Conservation (phyloP, 2,113 vertebrate genomes). For the Aptenodytes patagonicus region DNA sequence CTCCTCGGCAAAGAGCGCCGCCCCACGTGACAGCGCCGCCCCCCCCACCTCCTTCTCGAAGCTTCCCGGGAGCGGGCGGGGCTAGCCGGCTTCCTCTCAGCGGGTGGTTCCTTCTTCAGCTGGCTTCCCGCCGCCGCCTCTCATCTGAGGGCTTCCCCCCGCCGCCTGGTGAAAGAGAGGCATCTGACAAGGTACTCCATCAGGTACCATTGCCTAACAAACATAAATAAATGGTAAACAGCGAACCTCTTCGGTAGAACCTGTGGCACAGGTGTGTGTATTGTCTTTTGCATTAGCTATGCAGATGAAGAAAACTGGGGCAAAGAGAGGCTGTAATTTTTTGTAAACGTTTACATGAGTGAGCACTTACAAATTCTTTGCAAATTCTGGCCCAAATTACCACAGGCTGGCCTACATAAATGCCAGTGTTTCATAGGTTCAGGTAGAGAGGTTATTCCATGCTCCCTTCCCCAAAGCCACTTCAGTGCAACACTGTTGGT, state of each 20-base stretch:
- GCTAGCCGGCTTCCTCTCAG: rapidly evolving
- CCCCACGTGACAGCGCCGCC: background rate
- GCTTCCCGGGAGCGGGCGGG: background rate
- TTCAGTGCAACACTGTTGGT: background rate
- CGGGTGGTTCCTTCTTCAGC: rapidly evolving
- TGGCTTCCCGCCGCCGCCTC: rapidly evolving
- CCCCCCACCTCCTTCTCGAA: background rate
- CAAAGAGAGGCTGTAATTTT: background rate
- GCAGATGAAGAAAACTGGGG: rapidly evolving
- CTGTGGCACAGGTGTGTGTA: rapidly evolving
- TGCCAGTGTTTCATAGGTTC: rapidly evolving
- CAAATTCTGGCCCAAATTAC: background rate
- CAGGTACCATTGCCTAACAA: rapidly evolving
- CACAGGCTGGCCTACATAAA: rapidly evolving
- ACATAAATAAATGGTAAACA: rapidly evolving
- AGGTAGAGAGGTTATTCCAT: background rate
- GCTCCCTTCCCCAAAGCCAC: background rate
- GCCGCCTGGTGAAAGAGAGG: rapidly evolving
- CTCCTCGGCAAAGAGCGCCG: rapidly evolving
- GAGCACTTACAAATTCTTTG: background rate
- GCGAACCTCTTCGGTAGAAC: rapidly evolving
- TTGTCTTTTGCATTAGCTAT: rapidly evolving
- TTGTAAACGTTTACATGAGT: background rate
- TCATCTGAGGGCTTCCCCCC: rapidly evolving
- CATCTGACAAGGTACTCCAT: rapidly evolving